phyloP scores from a whole-genome alignment of 1,140 invertebrate species.

The Paraescarpia echinospica region DNA sequence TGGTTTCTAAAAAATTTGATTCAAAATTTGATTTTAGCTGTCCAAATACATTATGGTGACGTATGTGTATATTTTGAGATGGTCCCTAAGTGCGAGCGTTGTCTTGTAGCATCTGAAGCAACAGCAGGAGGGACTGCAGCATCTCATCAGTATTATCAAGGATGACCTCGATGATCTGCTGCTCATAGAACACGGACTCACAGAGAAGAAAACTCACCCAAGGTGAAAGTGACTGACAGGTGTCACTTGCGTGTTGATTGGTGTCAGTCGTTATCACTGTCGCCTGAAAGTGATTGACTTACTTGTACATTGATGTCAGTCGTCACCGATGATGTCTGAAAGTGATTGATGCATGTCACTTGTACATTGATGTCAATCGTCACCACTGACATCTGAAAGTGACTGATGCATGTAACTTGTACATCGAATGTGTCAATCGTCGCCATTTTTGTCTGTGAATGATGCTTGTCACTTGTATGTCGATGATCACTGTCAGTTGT shows the following conservation, averaged over 20 bases:
- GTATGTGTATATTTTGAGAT: too few species aligned
- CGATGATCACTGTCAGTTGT: neutral
- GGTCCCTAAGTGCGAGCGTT: neutral
- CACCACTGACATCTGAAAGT: neutral
- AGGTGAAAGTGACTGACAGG: neutral
- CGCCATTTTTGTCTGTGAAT: neutral
- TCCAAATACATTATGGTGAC: too few species aligned
- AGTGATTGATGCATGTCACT: neutral
- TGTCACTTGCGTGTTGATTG: neutral
- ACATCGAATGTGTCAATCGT: neutral
- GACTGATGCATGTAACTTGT: neutral
- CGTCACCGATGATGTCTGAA: neutral
- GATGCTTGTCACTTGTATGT: neutral
- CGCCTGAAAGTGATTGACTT: neutral
- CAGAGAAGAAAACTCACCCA: neutral
- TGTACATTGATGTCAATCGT: neutral
- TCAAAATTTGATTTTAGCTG: too few species aligned
- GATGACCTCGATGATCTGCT: constrained; percentile 75
- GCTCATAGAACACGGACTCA: constrained; percentile 65
- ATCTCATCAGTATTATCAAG: constrained; percentile 78
- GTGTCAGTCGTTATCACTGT: neutral
- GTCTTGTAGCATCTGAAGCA: constrained; percentile 70
- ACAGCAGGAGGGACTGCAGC: constrained; percentile 82
- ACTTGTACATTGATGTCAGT: neutral
- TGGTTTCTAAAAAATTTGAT: too few species aligned